phyloP scores from a whole-genome alignment of 2,888 invertebrate genomes.

The Spatulosminthurus flaviceps region DNA sequence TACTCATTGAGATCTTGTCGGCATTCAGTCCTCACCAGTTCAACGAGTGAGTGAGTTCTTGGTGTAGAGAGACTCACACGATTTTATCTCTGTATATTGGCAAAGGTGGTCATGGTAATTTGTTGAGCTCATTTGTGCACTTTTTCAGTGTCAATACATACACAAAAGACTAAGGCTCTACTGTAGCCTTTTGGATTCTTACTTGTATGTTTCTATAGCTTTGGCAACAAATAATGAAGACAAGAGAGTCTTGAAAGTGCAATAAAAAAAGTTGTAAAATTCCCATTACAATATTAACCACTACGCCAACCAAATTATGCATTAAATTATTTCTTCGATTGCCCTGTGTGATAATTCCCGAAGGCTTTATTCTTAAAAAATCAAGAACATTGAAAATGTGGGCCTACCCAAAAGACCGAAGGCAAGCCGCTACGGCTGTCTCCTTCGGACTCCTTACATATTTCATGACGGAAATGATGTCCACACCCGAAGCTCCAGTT shows the following conservation, averaged over 20 bases:
- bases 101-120: constrained; percentile 5
- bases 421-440: constrained; percentile 35
- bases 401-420: constrained; percentile 13
- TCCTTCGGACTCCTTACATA: constrained; percentile 24
- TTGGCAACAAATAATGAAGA: no score
- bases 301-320: no score
- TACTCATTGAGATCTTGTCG: constrained; percentile 9
- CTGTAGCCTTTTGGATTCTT: not conserved
- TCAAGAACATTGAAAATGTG: not conserved
- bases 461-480: constrained; percentile 22
- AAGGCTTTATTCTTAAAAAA: not conserved
- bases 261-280: no score
- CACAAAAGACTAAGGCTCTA: not conserved
- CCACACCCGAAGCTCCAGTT: constrained; percentile 43
- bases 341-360: not conserved
- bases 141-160: not conserved
- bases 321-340: not conserved
- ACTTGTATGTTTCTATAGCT: no score
- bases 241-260: no score
- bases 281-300: no score
- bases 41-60: not conserved
- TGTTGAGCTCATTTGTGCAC: not conserved
- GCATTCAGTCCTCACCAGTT: not conserved
- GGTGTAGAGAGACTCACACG: not conserved
- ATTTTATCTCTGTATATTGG: not conserved